A percentile compares a stretch with the other conserved stretches of the same genome.
These are phyloP conservation scores for Columbina picui DNA, from an alignment of 2,113 vertebrate species.

Conservation along the genomic window DNA sequence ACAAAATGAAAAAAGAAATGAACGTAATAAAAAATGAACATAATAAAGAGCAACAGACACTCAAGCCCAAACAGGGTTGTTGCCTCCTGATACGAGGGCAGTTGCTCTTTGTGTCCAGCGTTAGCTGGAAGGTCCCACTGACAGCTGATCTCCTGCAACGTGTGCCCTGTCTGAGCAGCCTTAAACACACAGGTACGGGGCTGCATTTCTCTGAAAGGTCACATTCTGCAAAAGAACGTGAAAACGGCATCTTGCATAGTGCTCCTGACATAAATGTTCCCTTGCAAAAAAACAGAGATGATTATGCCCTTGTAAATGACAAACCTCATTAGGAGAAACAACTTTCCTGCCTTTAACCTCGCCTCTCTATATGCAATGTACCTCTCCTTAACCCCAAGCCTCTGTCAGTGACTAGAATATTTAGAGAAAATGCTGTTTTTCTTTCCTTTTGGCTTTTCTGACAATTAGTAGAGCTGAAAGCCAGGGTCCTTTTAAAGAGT, in stretches of 20 bases:
- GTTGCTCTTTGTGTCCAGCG: background rate
- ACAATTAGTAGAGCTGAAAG: background rate
- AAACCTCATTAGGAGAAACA: constrained; percentile 27
- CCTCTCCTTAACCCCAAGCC: background rate
- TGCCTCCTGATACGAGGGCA: fast-evolving
- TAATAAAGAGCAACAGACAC: background rate
- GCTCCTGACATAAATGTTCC: background rate
- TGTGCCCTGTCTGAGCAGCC: background rate
- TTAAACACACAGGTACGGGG: background rate
- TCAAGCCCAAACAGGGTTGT: background rate
- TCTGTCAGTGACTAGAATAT: background rate
- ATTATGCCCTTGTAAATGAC: constrained; percentile 19
- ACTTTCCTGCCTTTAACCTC: background rate
- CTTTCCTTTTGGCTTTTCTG: background rate
- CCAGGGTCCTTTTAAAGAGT: background rate
- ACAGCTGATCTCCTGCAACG: fast-evolving
- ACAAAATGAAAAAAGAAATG: background rate
- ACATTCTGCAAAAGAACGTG: background rate
- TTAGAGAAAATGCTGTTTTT: background rate
- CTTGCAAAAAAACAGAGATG: constrained; percentile 12
- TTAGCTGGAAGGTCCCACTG: background rate
- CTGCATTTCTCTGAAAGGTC: background rate
- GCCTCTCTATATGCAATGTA: fast-evolving
- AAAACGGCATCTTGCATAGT: background rate
- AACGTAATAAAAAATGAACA: background rate